Evolutionary conservation across 2,113 vertebrate species (phyloP), one percentile per base, ranked within the genome.

Genomic region (Cyrtonyx montezumae): DNA sequence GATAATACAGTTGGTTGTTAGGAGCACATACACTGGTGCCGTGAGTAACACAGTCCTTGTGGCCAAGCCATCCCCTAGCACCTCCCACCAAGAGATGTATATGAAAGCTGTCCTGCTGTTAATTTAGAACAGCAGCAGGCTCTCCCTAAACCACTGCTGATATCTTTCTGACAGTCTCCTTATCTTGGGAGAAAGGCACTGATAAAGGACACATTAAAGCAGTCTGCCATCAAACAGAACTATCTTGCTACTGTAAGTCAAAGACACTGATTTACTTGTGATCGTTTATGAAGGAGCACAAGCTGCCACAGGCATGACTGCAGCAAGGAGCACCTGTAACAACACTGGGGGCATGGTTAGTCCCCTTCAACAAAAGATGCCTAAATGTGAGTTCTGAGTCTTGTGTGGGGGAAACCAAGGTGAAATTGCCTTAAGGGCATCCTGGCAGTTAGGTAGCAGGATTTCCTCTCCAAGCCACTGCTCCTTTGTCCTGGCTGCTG

Each of bases 61-160:
- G 42, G 46, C 75, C 82, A 46, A 84, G 37, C 37, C 34, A 40
- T 93, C 23, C 15, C n/a, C 55, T 63, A 49, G 37, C 2, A 2
- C 42, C n/a, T 86, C 7, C 6, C n/a, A 79, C 21, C 23, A 43
- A 59, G 8, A 58, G n/a, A n/a, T 12, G 58, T 37, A 65, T 82
- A 58, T 0, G 0, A 36, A 67, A 14, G 16, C 63, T 73, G 45
- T 37, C 63, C 45, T 71, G 34, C 58, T 77, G 26, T 55, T 79
- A 67, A 82, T 87, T 89, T 88, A 79, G 34, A 92, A 75, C 37
- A 87, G 42, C 46, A 79, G 51, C 22, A 86, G 90, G 55, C 9
- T 85, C 7, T 30, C 46, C 9, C n/a, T 74, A 87, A 92, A 91
- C 61, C 42, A 74, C 55, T 74, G 51, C 25, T 70, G 53, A 14